Evolutionary conservation across 2,113 vertebrate genomes (phyloP), one percentile per base, ranked within the genome.

Genomic region (Erinaceus europaeus): DNA sequence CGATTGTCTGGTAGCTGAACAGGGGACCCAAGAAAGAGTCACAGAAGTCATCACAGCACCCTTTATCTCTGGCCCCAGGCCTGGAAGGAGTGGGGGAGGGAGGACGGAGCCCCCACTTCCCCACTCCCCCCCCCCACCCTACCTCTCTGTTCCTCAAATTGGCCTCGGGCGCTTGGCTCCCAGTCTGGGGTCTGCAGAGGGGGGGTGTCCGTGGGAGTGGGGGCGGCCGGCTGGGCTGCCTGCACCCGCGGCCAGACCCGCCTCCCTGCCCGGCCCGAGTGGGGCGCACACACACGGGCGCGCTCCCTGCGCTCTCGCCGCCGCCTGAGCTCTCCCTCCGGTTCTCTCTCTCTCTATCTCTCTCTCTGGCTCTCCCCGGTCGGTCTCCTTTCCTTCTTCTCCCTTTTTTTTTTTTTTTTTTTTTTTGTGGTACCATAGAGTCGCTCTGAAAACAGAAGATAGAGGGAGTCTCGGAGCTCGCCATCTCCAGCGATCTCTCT

Each of bases 371-470:
- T 84, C 81, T 90, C 85, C 76, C 90, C 82, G 84, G 91, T 21
- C 55, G 55, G n/a, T n/a, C n/a, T n/a, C n/a, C n/a, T 91, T 64
- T 91, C 95, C 90, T 84, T 81, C 89, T 91, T 89, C 53, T 2
- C 48, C 9, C 84, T 38, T 74, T 53, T 78, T 74, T 82, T 88
- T 85, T 88, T 91, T 94, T 93, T 94, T 93, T 94, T 95, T 94
- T 95, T 95, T 95, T 95, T 95, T 95, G 93, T 88, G 91, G 94
- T 96, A 96, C 96, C 98, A 98, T 98, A 98, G 96, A 96, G 97
- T 98, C 97, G 98, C 98, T 97, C 97, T 98, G 97, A 96, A 97
- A 98, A 98, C 98, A 98, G 96, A 98, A 98, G 97, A 98, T 96
- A 98, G 98, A 97, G 98, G 98, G 95, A 97, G 97, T 97, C 97